A percentile compares a stretch with the other conserved stretches of the same genome.
phyloP scores from a whole-genome alignment of 2,888 invertebrate species.

The Hyppa rectilinea region DNA sequence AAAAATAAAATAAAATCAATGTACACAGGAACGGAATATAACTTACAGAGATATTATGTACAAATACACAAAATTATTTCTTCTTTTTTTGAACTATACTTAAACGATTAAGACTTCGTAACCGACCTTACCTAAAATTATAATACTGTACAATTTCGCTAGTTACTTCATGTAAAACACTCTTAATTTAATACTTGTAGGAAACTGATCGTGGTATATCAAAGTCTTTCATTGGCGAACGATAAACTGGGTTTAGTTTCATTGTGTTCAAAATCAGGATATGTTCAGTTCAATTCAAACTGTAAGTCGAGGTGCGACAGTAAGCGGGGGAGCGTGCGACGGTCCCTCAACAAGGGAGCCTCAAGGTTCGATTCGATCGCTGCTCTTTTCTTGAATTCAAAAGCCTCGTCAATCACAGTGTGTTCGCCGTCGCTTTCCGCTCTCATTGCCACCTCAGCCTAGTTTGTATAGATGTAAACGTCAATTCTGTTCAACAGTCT shows the following conservation, averaged over 20 bases:
- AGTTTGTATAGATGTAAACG: conserved; percentile 80
- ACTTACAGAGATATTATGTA: conserved; percentile 89
- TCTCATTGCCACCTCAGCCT: conserved; percentile 48
- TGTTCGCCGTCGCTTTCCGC: conserved; percentile 51
- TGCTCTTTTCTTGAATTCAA: conserved; percentile 29
- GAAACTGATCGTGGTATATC: conserved; percentile 84
- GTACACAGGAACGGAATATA: conserved; percentile 89
- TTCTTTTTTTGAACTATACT: conserved; percentile 83
- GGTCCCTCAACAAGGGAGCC: conserved; percentile 31
- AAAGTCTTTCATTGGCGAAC: conserved; percentile 80
- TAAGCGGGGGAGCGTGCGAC: conserved; percentile 30
- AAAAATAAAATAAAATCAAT: conserved; percentile 76
- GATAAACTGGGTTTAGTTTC: conserved; percentile 74
- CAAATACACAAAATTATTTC: conserved; percentile 86
- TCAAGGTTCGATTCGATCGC: conserved; percentile 21
- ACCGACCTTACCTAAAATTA: conserved; percentile 84
- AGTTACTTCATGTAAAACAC: conserved; percentile 87
- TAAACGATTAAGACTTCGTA: conserved; percentile 84
- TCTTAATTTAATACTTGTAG: conserved; percentile 86
- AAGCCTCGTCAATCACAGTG: conserved; percentile 53
- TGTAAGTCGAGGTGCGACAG: conserved; percentile 62
- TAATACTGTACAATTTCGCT: conserved; percentile 91
- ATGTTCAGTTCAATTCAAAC: conserved; percentile 83
- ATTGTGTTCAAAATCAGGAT: conserved; percentile 72
- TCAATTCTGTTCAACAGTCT: conserved; percentile 90